Evolutionary conservation across 2,113 vertebrate genomes (phyloP), one percentile per base, ranked within the genome.

Genomic region (Dicrurus megarhynchus): DNA sequence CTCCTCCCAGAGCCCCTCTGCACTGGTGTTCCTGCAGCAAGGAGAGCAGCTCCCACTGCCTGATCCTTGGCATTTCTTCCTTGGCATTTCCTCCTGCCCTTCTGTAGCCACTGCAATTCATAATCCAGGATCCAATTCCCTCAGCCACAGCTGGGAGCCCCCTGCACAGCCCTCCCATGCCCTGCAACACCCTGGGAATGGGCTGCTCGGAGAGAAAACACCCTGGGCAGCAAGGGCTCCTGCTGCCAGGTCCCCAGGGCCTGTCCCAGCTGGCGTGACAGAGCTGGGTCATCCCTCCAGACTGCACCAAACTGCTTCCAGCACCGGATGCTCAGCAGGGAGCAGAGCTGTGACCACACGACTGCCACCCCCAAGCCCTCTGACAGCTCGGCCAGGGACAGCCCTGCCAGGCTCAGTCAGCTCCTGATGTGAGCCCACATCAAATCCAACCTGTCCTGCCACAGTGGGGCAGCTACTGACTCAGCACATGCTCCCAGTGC

Each of bases 91-190:
- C 27, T 61, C 28, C 30, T 2, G 2, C 33, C 42, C n/a, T 80
- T 27, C 55, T 46, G 37, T 1, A 35, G 50, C 53, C 32, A 63
- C 46, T 20, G 30, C n/a, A 74, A 6, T 18, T 55, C 33, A 20
- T 7, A 26, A 10, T 7, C 32, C 41, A 73, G 35, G 46, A 50
- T 30, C 33, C 59, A 33, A 4, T 9, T 67, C 16, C 35, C 37
- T n/a, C 55, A 2, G 2, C 11, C 4, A 0, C 6, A 16, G n/a
- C 56, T 11, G 5, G 32, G 13, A 49, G 8, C 11, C 10, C 23
- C 0, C 1, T 1, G 24, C 35, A 18, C n/a, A 49, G 50, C 28
- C 13, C 44, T 32, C 37, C 52, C 1, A 0, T 1, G 3, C 10
- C 60, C 56, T 27, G 16, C 32, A 55, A 27, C 44, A 27, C 0